A percentile compares a stretch with the other conserved stretches of the same genome.
Conservation (phyloP, 2,888 invertebrate species). For the Neoaliturus tenellus region DNA sequence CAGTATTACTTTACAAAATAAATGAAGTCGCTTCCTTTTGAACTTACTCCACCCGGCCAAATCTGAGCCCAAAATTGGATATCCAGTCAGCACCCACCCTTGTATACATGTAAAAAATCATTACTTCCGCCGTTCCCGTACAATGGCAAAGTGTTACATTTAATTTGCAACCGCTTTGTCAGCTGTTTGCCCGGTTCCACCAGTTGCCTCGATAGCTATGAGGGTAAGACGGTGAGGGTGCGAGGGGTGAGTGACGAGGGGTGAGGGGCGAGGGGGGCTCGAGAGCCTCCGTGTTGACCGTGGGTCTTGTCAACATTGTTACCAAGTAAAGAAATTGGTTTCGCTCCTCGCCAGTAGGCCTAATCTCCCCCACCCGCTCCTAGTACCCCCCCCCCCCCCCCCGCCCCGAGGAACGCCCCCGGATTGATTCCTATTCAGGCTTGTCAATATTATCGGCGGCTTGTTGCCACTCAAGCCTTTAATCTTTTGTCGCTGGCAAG, state of each 20-base stretch:
- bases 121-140: neutral
- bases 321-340: slow-evolving; percentile 47
- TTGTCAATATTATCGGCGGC: slow-evolving; percentile 37
- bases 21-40: too few species aligned
- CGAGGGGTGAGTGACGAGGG: neutral
- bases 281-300: slow-evolving; percentile 27
- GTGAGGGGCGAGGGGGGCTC: neutral
- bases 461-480: neutral
- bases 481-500: neutral
- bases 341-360: slow-evolving; percentile 43
- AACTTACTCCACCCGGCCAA: too few species aligned
- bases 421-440: slow-evolving; percentile 40
- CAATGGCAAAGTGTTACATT: neutral
- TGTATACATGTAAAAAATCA: neutral
- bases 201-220: neutral
- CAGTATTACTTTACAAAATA: too few species aligned
- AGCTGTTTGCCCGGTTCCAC: neutral
- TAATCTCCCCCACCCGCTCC: too few species aligned
- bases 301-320: slow-evolving; percentile 41
- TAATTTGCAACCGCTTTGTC: slow-evolving; percentile 16
- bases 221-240: neutral
- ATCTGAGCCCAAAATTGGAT: too few species aligned
- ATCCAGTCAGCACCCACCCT: too few species aligned
- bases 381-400: slow-evolving; percentile 3
- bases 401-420: neutral